A percentile compares a stretch with the other conserved stretches of the same genome.
These are phyloP conservation scores for Tetrax tetrax DNA, from an alignment of 2,113 vertebrate genomes.

Conservation along the genomic window DNA sequence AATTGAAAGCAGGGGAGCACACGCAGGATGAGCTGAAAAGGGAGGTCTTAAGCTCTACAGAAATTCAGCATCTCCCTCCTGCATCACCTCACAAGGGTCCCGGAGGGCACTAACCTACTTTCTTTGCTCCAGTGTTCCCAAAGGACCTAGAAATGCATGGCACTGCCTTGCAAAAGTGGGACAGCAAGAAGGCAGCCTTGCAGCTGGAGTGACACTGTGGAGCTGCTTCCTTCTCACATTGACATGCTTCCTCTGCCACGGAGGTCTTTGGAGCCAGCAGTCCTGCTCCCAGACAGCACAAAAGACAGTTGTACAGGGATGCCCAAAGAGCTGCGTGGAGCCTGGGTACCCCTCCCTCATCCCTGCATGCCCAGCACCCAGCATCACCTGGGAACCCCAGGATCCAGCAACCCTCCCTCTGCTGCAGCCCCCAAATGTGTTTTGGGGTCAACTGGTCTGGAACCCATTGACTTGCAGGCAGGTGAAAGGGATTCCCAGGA, in stretches of 20 bases:
- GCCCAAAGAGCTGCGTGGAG: not conserved
- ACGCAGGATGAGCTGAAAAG: not conserved
- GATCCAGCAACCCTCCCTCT: not conserved
- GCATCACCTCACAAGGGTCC: not conserved
- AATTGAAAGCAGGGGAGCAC: not conserved
- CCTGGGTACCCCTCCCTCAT: not conserved
- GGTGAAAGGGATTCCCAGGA: not conserved
- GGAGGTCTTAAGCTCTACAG: not conserved
- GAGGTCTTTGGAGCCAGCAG: not conserved
- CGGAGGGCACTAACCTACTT: not conserved
- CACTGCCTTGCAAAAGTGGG: not conserved
- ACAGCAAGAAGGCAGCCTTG: not conserved
- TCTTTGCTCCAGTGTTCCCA: not conserved
- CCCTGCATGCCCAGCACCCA: not conserved
- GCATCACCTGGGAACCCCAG: not conserved
- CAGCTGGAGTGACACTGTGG: fast-evolving
- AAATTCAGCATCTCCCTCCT: not conserved
- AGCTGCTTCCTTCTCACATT: not conserved
- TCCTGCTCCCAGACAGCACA: not conserved
- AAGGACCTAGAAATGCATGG: not conserved
- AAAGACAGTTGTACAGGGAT: fast-evolving
- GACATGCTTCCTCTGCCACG: not conserved
- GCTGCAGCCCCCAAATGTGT: fast-evolving
- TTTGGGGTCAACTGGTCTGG: fast-evolving
- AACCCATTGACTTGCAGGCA: not conserved